These are phyloP conservation scores for Apotomis turbidana DNA, from an alignment of 2,888 invertebrate genomes.

Conservation along the genomic window DNA sequence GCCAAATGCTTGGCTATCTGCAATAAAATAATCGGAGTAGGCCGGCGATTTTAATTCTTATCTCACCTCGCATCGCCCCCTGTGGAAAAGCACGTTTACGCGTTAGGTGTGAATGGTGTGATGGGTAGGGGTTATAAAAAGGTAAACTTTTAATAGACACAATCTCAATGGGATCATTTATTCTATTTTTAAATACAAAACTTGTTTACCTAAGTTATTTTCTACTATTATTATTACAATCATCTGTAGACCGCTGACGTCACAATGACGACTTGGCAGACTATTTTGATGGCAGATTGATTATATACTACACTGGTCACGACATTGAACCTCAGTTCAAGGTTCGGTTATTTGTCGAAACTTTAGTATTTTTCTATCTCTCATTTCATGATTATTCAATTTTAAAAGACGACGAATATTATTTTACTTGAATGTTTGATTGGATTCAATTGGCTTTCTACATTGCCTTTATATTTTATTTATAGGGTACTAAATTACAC, in stretches of 20 bases:
- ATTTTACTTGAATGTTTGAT: neutral
- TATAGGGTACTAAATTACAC: neutral
- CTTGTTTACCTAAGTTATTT: neutral
- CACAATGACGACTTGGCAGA: neutral
- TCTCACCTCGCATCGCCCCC: too few species aligned
- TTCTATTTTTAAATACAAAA: neutral
- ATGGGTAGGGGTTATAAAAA: neutral
- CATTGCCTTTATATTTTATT: neutral
- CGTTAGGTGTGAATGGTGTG: neutral
- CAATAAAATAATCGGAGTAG: too few species aligned
- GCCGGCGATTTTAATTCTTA: too few species aligned
- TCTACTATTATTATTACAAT: neutral
- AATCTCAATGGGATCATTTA: neutral
- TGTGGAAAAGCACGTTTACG: too few species aligned
- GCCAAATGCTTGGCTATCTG: too few species aligned
- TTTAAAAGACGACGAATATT: conserved; percentile 10
- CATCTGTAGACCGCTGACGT: neutral
- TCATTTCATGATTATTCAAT: conserved; percentile 1
- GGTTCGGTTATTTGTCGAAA: conserved; percentile 9
- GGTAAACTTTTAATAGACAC: neutral
- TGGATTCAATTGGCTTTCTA: neutral
- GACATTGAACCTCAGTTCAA: conserved; percentile 18
- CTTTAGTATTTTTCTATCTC: neutral
- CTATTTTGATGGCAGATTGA: neutral
- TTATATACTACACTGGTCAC: conserved; percentile 10